phyloP scores from a whole-genome alignment of 2,888 invertebrate species.

The Oligia strigilis region DNA sequence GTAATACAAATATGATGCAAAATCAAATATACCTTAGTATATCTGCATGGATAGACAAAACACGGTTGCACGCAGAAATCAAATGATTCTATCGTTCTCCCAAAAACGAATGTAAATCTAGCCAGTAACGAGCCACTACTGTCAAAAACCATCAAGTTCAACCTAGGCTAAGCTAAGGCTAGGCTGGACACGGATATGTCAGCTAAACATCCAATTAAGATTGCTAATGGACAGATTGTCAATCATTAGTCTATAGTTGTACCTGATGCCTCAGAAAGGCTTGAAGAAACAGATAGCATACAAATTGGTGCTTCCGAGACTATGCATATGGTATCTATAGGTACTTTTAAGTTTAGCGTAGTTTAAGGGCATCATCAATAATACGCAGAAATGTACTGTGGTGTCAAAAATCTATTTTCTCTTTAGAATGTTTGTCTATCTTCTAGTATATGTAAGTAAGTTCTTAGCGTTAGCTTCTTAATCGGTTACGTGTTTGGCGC shows the following conservation, averaged over 20 bases:
- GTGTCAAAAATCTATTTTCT: neutral
- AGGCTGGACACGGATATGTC: constrained; percentile 32
- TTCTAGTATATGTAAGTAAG: neutral
- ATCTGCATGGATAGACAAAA: too few species aligned
- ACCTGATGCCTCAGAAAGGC: constrained; percentile 1
- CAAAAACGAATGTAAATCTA: constrained; percentile 40
- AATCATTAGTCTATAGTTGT: constrained; percentile 43
- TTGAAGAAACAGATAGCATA: constrained; percentile 41
- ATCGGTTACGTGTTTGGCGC: too few species aligned
- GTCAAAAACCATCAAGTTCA: constrained; percentile 15
- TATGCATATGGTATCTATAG: neutral
- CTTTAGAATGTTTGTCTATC: neutral
- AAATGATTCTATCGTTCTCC: neutral
- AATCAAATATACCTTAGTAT: too few species aligned
- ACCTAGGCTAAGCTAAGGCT: constrained; percentile 9
- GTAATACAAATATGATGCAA: too few species aligned
- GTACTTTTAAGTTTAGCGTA: neutral
- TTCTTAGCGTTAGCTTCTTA: too few species aligned
- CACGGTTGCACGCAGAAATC: neutral
- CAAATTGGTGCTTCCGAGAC: constrained; percentile 13
- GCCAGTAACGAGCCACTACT: neutral
- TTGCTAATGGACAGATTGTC: constrained; percentile 48
- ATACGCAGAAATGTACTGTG: neutral
- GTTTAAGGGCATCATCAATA: neutral
- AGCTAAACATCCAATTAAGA: constrained; percentile 41